These are phyloP conservation scores for Seira musarum DNA, from an alignment of 2,888 invertebrate genomes.

Conservation along the genomic window DNA sequence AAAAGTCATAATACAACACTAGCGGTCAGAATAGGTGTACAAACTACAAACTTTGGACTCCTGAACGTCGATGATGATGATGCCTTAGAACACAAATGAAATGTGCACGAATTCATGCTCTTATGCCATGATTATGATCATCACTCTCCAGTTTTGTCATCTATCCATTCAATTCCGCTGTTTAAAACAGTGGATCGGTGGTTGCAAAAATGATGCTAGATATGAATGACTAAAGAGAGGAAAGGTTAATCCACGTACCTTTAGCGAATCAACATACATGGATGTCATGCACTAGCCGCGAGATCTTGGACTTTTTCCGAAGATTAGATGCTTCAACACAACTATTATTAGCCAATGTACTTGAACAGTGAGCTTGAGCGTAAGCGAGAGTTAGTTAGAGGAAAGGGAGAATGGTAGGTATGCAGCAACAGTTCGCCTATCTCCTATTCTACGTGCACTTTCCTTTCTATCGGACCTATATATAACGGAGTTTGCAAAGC, in stretches of 20 bases:
- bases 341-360: too few relatives aligned
- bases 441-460: not conserved
- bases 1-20: not conserved
- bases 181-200: too few relatives aligned
- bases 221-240: not conserved
- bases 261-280: not conserved
- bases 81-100: not conserved
- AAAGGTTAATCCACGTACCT: constrained; percentile 12
- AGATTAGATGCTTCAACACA: not conserved
- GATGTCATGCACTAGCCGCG: not conserved
- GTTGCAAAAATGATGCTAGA: too few relatives aligned
- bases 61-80: constrained; percentile 12
- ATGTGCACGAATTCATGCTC: not conserved
- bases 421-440: constrained; percentile 16
- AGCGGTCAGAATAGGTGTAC: not conserved
- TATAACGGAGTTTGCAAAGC: constrained; percentile 40
- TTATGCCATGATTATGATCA: not conserved
- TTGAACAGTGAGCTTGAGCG: too few relatives aligned
- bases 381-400: not conserved
- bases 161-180: too few relatives aligned
- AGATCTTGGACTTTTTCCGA: constrained; percentile 5
- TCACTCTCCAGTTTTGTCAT: not conserved
- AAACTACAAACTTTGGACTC: constrained; percentile 34
- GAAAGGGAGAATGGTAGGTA: not conserved
- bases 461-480: constrained; percentile 16